Evolutionary conservation across 1,140 invertebrate species (phyloP), one percentile per base, ranked within the genome.

Genomic region (Drosophila jambulina): DNA sequence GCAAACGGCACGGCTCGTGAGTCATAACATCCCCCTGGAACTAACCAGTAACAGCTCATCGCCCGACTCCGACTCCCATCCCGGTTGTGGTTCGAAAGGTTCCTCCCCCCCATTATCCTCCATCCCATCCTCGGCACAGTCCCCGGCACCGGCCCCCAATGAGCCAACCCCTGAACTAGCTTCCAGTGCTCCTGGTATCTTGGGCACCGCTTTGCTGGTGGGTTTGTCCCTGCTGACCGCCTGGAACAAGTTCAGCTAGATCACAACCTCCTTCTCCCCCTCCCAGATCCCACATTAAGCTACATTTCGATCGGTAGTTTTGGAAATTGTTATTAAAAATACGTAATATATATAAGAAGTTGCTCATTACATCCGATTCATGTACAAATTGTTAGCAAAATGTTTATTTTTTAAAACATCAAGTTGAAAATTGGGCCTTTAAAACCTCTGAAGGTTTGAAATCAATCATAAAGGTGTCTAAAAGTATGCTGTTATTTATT

Each of bases 171-270:
- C 42, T 25, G 67, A 71, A 34, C 69, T 43, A 17, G 9, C 64
- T 12, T 64, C 72, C 27, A 79, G 75, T 13, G 46, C 70, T 27
- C 76, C 87, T 54, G 84, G 58, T 48, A 81, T 91, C 48, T 29
- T 92, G 57, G 80, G 91, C 59, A 78, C 91, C 15, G 91, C 91
- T 45, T 64, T 92, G 51, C 53, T 92, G 15, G 36, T 92, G 12
- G 91, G 91, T n/a, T 61, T 92, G 42, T 86, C 91, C 48, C 45
- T 90, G 38, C 69, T 92, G 59, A 90, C 86, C 17, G 91, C 91
- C 63, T 92, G 90, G 90, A 77, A 83, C 53, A 91, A 86, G 75
- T 87, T 90, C 34, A 65, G 67, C 45, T 90, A 81, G 67, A 36
- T 63, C 56, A 54, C 53, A 38, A 0, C 19, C 23, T 42, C 29